A percentile compares a stretch with the other conserved stretches of the same genome.
Conservation (phyloP, 2,797 vertebrate species). For the Hippopotamyrus pictus region DNA sequence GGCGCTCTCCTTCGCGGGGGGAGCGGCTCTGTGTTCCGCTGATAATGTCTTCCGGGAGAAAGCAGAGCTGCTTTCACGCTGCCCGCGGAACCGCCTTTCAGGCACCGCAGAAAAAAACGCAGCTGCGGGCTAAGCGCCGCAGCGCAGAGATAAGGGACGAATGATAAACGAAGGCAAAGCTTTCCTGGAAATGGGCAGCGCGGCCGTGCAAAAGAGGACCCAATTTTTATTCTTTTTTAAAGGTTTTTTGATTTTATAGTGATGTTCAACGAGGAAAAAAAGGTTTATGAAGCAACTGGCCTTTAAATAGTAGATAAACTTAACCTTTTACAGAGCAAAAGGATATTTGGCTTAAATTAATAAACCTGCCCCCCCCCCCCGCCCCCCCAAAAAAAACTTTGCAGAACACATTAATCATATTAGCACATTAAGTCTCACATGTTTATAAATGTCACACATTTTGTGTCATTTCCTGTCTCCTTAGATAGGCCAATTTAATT, state of each 20-base stretch:
- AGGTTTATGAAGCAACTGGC: not conserved
- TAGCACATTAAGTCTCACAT: not conserved
- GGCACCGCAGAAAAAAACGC: not conserved
- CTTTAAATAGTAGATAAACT: not conserved
- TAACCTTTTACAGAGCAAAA: not conserved
- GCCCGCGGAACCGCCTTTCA: not conserved
- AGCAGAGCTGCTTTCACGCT: not conserved
- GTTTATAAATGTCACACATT: not conserved
- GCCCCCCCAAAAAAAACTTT: not conserved
- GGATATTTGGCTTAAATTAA: not conserved
- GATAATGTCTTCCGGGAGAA: constrained; percentile 10
- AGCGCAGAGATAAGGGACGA: not conserved
- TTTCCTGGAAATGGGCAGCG: not conserved
- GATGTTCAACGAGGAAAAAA: not conserved
- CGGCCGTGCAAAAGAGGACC: not conserved
- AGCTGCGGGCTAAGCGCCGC: not conserved
- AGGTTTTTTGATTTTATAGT: not conserved
- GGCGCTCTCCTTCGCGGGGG: not conserved
- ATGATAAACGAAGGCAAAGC: not conserved
- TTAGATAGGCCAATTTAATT: not conserved
- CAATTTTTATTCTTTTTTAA: not conserved
- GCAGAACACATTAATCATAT: not conserved
- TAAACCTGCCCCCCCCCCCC: not conserved
- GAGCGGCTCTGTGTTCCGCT: not conserved
- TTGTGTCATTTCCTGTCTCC: not conserved